Evolutionary conservation across 2,888 invertebrate species (phyloP).

Genomic region (Hirudinaria manillensis): DNA sequence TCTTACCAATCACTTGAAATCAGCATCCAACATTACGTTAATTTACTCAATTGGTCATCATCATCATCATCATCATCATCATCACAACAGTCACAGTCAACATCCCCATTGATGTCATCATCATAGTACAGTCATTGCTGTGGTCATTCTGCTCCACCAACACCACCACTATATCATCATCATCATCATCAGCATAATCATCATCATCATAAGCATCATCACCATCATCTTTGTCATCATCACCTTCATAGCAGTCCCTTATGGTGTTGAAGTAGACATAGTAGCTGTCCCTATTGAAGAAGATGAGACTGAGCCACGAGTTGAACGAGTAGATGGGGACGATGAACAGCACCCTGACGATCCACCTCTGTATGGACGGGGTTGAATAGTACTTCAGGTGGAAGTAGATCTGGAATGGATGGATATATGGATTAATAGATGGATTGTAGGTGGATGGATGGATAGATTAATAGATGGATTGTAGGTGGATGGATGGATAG

Average conservation of each 20-base stretch:
- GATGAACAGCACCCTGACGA: slow-evolving; percentile 94
- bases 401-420: slow-evolving; percentile 76
- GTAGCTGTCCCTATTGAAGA: slow-evolving; percentile 94
- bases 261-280: slow-evolving; percentile 99
- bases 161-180: background rate
- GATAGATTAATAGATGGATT: no score
- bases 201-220: slow-evolving; percentile 2
- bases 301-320: slow-evolving; percentile 94
- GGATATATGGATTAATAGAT: background rate
- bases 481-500: no score
- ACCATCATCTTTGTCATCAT: background rate
- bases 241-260: slow-evolving; percentile 99
- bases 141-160: background rate
- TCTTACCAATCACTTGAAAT: no score
- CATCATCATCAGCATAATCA: background rate
- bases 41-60: background rate
- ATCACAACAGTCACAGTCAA: background rate
- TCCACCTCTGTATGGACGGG: slow-evolving; percentile 98
- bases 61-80: background rate
- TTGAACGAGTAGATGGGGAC: slow-evolving; percentile 97
- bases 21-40: background rate
- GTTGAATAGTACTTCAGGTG: slow-evolving; percentile 97
- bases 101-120: background rate
- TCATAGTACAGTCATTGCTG: no score
- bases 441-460: no score